Evolutionary conservation across 2,888 invertebrate genomes (phyloP), one percentile per base, ranked within the genome.

Genomic region (Listrodromus nycthemerus): DNA sequence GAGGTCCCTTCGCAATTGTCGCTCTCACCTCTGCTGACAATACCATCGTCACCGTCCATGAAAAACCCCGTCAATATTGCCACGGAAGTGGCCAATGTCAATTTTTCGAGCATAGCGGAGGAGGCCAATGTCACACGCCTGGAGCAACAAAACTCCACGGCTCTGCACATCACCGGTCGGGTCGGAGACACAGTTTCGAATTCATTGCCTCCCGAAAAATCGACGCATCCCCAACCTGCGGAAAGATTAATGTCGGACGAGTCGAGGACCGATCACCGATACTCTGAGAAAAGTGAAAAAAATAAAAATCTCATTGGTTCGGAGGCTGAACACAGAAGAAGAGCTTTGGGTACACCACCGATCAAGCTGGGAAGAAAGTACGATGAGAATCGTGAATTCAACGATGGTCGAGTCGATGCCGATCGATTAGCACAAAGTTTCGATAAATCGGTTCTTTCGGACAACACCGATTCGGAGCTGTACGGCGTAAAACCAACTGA

Each of bases 1-100:
- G 85, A 85, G 4, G 58, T 86, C 13, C 55, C 86, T n/a, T 79
- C 85, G 13, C 80, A 85, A 33, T 66, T 83, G n/a, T 81, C 81
- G 24, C 21, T 71, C 16, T 75, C 63, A 0, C 78, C 80, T 0
- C 66, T 77, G 13, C 24, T 81, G 2, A 63, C 83, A 48, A 77
- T 81, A 66, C 73, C 76, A 24, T 78, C 81, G 2, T 69, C 52
- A 2, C 27, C 83, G 6, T 45, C 69, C 13, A 37, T 67, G 19
- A 84, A 79, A 45, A 73, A 74, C 37, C 10, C 73, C 10, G 33
- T 30, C 48, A 41, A 55, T 67, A 10, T 71, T 74, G 55, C 24
- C 13, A 10, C 45, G 13, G 69, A 74, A 2, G 24, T 30, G 1
- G 1, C 61, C 2, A 61, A 61, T 48, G 73, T 7, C 5, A 73